phyloP scores from a whole-genome alignment of 1,140 invertebrate genomes.

The Cotesia vestalis region DNA sequence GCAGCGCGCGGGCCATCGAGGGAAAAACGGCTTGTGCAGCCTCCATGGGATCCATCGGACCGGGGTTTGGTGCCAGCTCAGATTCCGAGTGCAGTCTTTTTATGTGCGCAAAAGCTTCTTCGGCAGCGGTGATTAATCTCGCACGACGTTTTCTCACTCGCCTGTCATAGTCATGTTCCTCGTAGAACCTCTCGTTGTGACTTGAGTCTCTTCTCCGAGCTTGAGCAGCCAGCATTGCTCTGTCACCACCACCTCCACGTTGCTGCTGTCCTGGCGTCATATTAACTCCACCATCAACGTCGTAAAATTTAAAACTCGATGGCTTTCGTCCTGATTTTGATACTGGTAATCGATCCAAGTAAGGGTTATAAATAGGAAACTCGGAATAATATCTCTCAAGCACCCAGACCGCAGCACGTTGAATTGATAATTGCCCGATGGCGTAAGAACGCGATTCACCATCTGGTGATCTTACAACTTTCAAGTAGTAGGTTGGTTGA shows the following conservation, averaged over 20 bases:
- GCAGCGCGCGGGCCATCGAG: conserved; percentile 91
- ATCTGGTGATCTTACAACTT: conserved; percentile 93
- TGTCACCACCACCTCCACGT: conserved; percentile 68
- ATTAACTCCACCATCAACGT: conserved; percentile 87
- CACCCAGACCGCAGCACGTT: conserved; percentile 92
- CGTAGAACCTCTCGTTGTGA: conserved; percentile 97
- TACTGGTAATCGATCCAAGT: conserved; percentile 88
- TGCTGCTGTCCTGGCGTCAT: conserved; percentile 71
- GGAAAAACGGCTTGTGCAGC: conserved; percentile 97
- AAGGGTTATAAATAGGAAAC: conserved; percentile 96
- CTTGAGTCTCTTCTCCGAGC: conserved; percentile 83
- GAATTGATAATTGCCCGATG: conserved; percentile 92
- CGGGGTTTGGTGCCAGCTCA: conserved; percentile 61
- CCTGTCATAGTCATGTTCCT: conserved; percentile 96
- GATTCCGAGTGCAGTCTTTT: conserved; percentile 79
- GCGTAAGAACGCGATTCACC: conserved; percentile 86
- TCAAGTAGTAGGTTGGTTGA: conserved; percentile 89
- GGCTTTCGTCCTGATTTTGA: conserved; percentile 83
- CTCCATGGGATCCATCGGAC: conserved; percentile 90
- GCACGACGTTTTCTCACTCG: conserved; percentile 90
- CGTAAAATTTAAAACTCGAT: conserved; percentile 95
- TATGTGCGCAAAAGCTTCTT: conserved; percentile 97
- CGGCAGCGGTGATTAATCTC: conserved; percentile 88
- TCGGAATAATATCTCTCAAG: conserved; percentile 95
- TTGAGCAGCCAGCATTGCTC: conserved; percentile 76